phyloP scores from a whole-genome alignment of 2,797 vertebrate species.

The Ibycter americanus region DNA sequence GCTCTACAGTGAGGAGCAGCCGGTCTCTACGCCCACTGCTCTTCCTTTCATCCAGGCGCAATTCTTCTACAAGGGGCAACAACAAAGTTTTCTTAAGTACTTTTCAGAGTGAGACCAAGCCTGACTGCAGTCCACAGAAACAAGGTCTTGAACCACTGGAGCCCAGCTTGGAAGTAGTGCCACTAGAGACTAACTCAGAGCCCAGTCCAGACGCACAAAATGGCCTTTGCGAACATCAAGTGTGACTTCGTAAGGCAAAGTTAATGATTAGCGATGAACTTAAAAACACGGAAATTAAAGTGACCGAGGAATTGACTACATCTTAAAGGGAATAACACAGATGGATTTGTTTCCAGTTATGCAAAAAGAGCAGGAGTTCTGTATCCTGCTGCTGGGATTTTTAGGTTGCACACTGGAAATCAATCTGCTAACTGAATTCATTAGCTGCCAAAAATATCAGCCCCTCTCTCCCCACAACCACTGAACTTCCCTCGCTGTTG shows the following conservation, averaged over 20 bases:
- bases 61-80: slow-evolving; percentile 7
- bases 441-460: slow-evolving; percentile 51
- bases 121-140: neutral
- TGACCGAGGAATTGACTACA: neutral
- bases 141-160: neutral
- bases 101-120: slow-evolving; percentile 44
- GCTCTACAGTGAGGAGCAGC: neutral
- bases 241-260: slow-evolving; percentile 59
- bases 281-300: neutral
- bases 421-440: slow-evolving; percentile 43
- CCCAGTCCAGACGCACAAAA: neutral
- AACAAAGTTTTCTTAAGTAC: slow-evolving; percentile 66
- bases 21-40: slow-evolving; percentile 79
- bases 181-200: neutral
- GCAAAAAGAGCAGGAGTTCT: neutral
- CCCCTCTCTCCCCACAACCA: neutral
- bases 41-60: slow-evolving; percentile 57
- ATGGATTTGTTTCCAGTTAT: slow-evolving; percentile 33
- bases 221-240: slow-evolving; percentile 65
- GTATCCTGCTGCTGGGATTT: slow-evolving; percentile 13
- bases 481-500: slow-evolving; percentile 34
- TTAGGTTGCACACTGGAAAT: slow-evolving; percentile 54
- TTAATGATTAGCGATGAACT: neutral
- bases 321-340: neutral
- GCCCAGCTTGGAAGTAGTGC: neutral